These are phyloP conservation scores for Holocentrus rufus DNA, from an alignment of 2,797 vertebrate genomes.

Conservation along the genomic window DNA sequence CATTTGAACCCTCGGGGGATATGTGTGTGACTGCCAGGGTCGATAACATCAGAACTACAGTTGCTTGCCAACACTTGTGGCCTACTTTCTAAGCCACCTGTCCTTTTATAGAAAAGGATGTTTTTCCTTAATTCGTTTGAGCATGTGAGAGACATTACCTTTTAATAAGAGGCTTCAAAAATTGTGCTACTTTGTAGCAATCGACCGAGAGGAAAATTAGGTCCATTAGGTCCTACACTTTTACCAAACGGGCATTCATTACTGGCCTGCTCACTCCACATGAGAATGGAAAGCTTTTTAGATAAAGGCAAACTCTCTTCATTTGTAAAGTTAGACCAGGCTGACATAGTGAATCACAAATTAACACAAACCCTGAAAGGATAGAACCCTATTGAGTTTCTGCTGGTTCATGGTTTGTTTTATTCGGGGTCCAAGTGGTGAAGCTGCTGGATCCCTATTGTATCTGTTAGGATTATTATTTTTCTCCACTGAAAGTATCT, in stretches of 20 bases:
- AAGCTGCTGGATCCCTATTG: no score
- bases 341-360: conserved; percentile 10
- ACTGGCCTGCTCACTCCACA: neutral
- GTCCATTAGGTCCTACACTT: neutral
- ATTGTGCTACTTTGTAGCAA: neutral
- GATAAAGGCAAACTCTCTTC: conserved; percentile 6
- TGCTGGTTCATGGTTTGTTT: no score
- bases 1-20: conserved; percentile 56
- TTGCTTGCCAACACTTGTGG: conserved; percentile 69
- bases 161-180: conserved; percentile 20
- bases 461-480: no score
- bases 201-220: neutral
- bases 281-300: neutral
- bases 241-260: neutral
- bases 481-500: no score
- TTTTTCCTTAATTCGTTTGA: conserved; percentile 47
- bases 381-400: no score
- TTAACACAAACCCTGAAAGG: no score
- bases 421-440: no score
- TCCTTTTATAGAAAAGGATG: conserved; percentile 41
- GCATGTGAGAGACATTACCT: conserved; percentile 31
- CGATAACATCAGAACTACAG: conserved; percentile 73
- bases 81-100: conserved; percentile 75
- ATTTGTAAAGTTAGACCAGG: conserved; percentile 7
- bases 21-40: conserved; percentile 69